phyloP scores from a whole-genome alignment of 2,113 vertebrate species.

The Leptodactylus fuscus region DNA sequence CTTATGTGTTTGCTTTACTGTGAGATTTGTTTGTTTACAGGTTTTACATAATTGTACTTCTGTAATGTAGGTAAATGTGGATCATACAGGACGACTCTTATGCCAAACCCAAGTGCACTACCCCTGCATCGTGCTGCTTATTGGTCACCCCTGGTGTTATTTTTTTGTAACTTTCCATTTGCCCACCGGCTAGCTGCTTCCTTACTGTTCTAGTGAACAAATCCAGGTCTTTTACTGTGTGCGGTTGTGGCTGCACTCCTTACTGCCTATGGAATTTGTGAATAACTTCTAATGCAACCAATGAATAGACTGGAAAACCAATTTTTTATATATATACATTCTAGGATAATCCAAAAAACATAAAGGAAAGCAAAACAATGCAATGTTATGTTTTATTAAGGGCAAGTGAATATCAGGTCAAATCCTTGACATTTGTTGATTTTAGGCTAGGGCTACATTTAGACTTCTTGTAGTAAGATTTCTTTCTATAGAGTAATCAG shows the following conservation, averaged over 20 bases:
- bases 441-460: no score
- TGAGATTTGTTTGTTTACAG: conserved; percentile 39
- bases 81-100: conserved; percentile 10
- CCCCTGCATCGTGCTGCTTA: conserved; percentile 14
- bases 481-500: no score
- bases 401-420: conserved; percentile 9
- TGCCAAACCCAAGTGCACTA: conserved; percentile 42
- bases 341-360: background rate
- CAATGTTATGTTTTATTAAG: background rate
- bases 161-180: background rate
- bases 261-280: background rate
- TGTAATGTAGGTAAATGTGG: conserved; percentile 2
- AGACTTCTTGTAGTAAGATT: no score
- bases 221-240: background rate
- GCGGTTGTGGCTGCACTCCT: background rate
- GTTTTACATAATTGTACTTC: background rate
- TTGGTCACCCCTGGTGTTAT: background rate
- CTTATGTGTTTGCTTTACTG: background rate
- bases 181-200: conserved; percentile 8
- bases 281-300: background rate
- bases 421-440: background rate
- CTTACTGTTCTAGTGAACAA: background rate
- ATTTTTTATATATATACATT: background rate
- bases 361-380: background rate
- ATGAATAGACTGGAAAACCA: background rate